These are phyloP conservation scores for Condylura cristata DNA, from an alignment of 2,113 vertebrate genomes.

Conservation along the genomic window DNA sequence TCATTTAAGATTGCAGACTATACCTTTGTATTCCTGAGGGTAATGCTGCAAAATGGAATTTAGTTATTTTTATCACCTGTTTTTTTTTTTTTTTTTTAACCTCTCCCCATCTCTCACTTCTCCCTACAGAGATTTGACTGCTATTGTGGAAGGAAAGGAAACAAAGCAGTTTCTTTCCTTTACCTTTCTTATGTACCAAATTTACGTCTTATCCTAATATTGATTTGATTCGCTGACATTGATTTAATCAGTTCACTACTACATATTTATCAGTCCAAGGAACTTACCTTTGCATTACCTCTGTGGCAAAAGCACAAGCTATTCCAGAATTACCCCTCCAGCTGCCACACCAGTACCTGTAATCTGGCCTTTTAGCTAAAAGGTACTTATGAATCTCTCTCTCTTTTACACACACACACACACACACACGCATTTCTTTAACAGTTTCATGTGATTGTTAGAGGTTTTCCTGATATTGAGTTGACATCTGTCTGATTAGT, in stretches of 20 bases:
- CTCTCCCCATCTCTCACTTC: not conserved
- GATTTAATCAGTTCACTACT: not conserved
- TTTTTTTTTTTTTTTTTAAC: not conserved
- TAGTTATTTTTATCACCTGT: not conserved
- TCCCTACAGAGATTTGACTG: not conserved
- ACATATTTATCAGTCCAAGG: not conserved
- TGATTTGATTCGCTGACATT: not conserved
- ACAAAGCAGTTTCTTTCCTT: not conserved
- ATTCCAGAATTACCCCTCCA: not conserved
- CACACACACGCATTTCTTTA: not conserved
- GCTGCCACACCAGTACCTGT: not conserved
- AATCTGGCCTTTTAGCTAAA: not conserved
- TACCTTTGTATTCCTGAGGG: not conserved
- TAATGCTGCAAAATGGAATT: not conserved
- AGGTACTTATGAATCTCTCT: no score
- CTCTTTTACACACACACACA: no score
- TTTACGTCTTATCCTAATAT: not conserved
- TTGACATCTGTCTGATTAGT: not conserved
- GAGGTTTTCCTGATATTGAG: not conserved
- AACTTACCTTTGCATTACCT: not conserved
- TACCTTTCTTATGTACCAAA: not conserved
- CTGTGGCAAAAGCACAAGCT: not conserved
- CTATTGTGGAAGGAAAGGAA: not conserved
- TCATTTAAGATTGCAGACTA: not conserved
- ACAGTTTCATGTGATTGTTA: not conserved